These are phyloP conservation scores for Planococcus citri DNA, from an alignment of 1,140 invertebrate genomes.

Conservation along the genomic window DNA sequence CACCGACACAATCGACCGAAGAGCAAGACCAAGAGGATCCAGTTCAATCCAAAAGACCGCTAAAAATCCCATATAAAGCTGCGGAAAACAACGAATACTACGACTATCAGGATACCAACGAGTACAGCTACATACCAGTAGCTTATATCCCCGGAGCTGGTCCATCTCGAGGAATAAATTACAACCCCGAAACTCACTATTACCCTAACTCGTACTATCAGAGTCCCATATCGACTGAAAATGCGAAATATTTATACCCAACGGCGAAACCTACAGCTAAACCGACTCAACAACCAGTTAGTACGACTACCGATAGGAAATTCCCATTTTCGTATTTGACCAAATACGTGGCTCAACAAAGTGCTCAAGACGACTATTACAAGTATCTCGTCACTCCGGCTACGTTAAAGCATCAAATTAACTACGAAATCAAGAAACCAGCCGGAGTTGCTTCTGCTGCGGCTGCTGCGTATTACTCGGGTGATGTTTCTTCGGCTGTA, in stretches of 20 bases:
- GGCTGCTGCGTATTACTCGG: neutral
- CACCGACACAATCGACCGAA: neutral
- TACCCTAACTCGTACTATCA: neutral
- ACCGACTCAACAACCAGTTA: neutral
- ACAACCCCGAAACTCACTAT: neutral
- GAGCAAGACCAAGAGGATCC: neutral
- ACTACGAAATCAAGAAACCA: neutral
- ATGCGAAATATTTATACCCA: neutral
- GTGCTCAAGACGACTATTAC: neutral
- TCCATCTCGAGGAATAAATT: neutral
- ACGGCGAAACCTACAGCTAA: neutral
- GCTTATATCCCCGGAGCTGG: neutral
- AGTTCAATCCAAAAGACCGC: neutral
- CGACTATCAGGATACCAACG: constrained; percentile 4
- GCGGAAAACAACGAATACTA: neutral
- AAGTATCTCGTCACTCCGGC: constrained; percentile 5
- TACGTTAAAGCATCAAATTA: neutral
- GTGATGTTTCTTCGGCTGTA: neutral
- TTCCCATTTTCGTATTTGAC: neutral
- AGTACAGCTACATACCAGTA: neutral
- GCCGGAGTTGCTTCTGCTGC: neutral
- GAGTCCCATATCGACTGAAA: neutral
- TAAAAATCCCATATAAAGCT: neutral
- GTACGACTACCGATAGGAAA: neutral
- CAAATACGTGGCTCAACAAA: neutral